These are phyloP conservation scores for Osmerus mordax DNA, from an alignment of 2,113 vertebrate species.

Conservation along the genomic window DNA sequence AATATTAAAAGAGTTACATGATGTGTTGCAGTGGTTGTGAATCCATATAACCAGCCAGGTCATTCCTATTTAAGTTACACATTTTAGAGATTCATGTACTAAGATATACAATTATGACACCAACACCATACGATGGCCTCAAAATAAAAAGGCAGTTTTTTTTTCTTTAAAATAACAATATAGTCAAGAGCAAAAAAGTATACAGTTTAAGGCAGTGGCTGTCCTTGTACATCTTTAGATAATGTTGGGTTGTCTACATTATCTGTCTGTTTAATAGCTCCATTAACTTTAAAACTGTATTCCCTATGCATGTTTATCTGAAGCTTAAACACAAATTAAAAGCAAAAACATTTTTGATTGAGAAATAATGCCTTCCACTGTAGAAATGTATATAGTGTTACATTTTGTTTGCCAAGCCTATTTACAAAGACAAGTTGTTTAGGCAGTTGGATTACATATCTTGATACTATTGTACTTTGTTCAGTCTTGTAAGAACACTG, in stretches of 20 bases:
- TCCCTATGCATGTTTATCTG: conserved; percentile 13
- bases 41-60: conserved; percentile 42
- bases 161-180: conserved; percentile 36
- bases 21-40: conserved; percentile 26
- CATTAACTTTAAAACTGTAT: conserved; percentile 14
- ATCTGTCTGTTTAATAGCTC: conserved; percentile 38
- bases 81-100: conserved; percentile 31
- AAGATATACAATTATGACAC: conserved; percentile 48
- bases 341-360: no score
- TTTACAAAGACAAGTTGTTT: no score
- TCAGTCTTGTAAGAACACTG: no score
- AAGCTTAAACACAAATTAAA: not conserved
- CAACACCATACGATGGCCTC: conserved; percentile 47
- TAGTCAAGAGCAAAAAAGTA: conserved; percentile 27
- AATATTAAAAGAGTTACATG: conserved; percentile 17
- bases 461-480: no score
- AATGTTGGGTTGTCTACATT: conserved; percentile 16
- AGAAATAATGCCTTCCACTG: no score
- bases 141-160: conserved; percentile 60
- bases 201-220: conserved; percentile 70
- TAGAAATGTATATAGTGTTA: no score
- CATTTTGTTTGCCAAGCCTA: no score
- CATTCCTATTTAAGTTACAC: conserved; percentile 43
- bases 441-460: no score
- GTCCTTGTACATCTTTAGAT: conserved; percentile 46